Evolutionary conservation across 2,888 invertebrate species (phyloP), one percentile per base, ranked within the genome.

Genomic region (Patella caerulea): DNA sequence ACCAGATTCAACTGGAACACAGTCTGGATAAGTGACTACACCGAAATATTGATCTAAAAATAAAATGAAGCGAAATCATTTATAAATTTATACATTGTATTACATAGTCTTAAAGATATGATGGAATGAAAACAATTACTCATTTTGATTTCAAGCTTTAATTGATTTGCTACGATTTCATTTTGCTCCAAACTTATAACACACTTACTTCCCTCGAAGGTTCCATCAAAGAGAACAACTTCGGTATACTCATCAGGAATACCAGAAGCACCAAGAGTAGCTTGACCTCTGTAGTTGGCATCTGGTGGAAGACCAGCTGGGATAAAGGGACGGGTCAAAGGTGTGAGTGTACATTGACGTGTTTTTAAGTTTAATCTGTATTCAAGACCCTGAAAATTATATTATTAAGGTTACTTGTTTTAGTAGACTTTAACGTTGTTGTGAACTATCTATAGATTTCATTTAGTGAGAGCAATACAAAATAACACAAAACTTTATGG

Each of bases 331-430:
- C 84, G 79, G 0, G 79, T 82, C 17, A 88, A 73, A 12, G 81
- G 71, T 1, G 85, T 83, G 11, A 83, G 82, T 56, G 85, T 85
- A 73, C 88, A 88, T 78, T 82, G 73, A n/a, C 75, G 81, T 15
- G 84, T 84, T 75, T 81, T 83, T 79, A 88, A 77, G 80, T 87
- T 84, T 9, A 87, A 71, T 70, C 77, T 77, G 84, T 88, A 88
- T 75, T 86, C 85, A n/a, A 83, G 79, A 74, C 81, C 79, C 88
- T 88, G 76, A 11, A n/a, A 3, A 55, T 15, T 9, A 9, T 45
- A 45, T 9, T 9, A 45, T 45, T 45, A 45, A 9, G 45, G 7
- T 45, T 45, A 45, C 45, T 45, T 45, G 45, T 45, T 45, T 45
- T 45, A 0, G 45, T 45, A 45, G 45, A 45, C 7, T 45, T 45